Evolutionary conservation across 2,888 invertebrate species (phyloP).

Genomic region (Caenorhabditis parvicauda): DNA sequence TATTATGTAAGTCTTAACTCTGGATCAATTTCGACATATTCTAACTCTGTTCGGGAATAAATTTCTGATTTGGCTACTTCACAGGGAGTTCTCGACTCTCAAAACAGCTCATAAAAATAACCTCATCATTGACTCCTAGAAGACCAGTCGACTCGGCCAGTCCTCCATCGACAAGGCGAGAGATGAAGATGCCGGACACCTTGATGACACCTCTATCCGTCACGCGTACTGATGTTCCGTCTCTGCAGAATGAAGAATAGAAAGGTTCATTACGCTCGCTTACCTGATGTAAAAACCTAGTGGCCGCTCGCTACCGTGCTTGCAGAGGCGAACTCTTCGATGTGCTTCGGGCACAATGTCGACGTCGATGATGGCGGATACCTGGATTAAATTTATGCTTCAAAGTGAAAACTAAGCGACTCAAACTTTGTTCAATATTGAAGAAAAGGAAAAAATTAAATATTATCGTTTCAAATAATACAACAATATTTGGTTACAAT

Average conservation of each 20-base stretch:
- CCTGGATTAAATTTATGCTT: constrained; percentile 67
- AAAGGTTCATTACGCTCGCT: constrained; percentile 56
- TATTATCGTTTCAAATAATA: not conserved
- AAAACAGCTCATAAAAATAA: too few species aligned
- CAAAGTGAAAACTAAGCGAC: not conserved
- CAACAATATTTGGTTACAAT: too few species aligned
- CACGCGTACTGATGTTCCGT: constrained; percentile 75
- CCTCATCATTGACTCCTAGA: constrained; percentile 93
- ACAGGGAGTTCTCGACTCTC: too few species aligned
- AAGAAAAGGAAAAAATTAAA: not conserved
- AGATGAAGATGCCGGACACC: constrained; percentile 82
- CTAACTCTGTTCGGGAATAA: too few species aligned
- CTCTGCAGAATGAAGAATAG: constrained; percentile 23
- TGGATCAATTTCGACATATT: not conserved
- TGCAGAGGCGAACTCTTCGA: constrained; percentile 85
- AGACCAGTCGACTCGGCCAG: constrained; percentile 91
- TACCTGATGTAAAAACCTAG: constrained; percentile 92
- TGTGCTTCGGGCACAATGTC: constrained; percentile 98
- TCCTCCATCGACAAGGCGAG: constrained; percentile 91
- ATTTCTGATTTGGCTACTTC: too few species aligned
- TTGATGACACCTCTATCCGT: constrained; percentile 67
- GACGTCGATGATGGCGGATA: constrained; percentile 98
- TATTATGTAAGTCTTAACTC: too few species aligned
- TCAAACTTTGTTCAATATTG: not conserved
- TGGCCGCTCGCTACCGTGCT: constrained; percentile 92